Percentiles rank a stretch among this genome's conserved stretches.
These are phyloP conservation scores for Scaptomyza polygonia DNA, from an alignment of 2,888 invertebrate species.

Conservation along the genomic window DNA sequence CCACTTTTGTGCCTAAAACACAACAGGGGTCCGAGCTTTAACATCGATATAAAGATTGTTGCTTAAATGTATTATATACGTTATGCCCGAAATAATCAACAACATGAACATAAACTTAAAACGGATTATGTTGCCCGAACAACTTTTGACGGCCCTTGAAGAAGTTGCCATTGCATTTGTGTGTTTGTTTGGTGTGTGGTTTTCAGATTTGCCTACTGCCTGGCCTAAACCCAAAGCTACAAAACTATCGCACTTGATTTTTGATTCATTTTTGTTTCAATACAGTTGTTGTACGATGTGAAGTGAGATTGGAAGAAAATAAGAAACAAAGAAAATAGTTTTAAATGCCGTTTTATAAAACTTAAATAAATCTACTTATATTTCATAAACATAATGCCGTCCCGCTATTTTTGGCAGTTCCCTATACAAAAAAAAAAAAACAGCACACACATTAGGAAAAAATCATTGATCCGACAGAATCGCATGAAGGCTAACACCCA, in stretches of 20 bases:
- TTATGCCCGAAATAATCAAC: background rate
- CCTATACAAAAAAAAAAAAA: background rate
- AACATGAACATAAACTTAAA: slow-evolving; percentile 12
- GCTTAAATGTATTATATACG: slow-evolving; percentile 10
- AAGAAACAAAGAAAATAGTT: slow-evolving; percentile 34
- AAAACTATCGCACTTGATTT: slow-evolving; percentile 10
- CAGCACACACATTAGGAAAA: background rate
- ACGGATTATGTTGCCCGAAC: background rate
- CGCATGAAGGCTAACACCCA: background rate
- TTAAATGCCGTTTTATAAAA: slow-evolving; percentile 29
- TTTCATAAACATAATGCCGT: background rate
- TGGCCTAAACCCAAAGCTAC: slow-evolving; percentile 1
- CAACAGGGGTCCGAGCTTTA: slow-evolving; percentile 15
- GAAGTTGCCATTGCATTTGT: background rate
- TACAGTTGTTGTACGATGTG: background rate
- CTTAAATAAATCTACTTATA: slow-evolving; percentile 10
- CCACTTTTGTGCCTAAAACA: slow-evolving; percentile 26
- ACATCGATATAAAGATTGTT: slow-evolving; percentile 31
- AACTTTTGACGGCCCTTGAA: background rate
- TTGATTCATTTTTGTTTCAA: background rate
- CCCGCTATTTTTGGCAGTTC: background rate
- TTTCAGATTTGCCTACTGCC: background rate
- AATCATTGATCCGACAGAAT: background rate
- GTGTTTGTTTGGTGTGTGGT: slow-evolving; percentile 7
- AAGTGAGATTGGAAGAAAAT: slow-evolving; percentile 38